Conservation (phyloP, 2,797 vertebrate genomes). For the Microctenopoma stevenorrisi region DNA sequence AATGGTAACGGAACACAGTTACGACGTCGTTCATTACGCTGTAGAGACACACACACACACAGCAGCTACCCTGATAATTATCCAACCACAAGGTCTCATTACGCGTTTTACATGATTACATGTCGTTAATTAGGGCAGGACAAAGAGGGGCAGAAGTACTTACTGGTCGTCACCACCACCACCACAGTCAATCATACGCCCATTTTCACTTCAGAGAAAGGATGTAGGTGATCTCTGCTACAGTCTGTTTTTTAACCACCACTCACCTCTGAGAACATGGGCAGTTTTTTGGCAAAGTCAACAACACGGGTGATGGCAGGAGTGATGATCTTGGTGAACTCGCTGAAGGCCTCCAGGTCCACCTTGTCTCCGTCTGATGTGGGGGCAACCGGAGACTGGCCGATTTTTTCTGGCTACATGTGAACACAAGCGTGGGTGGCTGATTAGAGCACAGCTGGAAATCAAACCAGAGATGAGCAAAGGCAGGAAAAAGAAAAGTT, state of each 20-base stretch:
- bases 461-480: background rate
- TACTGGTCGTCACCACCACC: slow-evolving; percentile 21
- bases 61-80: slow-evolving; percentile 47
- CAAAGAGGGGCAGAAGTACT: slow-evolving; percentile 15
- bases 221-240: background rate
- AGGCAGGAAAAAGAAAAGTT: background rate
- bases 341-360: slow-evolving; percentile 97
- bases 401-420: slow-evolving; percentile 92
- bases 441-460: slow-evolving; percentile 10
- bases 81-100: slow-evolving; percentile 58
- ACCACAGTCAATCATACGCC: background rate
- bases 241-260: slow-evolving; percentile 9
- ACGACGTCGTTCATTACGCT: slow-evolving; percentile 3
- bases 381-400: slow-evolving; percentile 92
- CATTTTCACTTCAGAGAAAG: background rate
- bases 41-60: slow-evolving; percentile 12
- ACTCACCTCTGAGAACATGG: slow-evolving; percentile 97
- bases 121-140: slow-evolving; percentile 39
- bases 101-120: slow-evolving; percentile 49
- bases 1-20: slow-evolving; percentile 10
- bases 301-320: slow-evolving; percentile 98
- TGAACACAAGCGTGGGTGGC: background rate
- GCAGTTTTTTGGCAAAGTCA: slow-evolving; percentile 99
- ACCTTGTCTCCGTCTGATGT: slow-evolving; percentile 96
- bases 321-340: slow-evolving; percentile 99